These are phyloP conservation scores for Hanleya hanleyi DNA, from an alignment of 2,888 invertebrate species.

Conservation along the genomic window DNA sequence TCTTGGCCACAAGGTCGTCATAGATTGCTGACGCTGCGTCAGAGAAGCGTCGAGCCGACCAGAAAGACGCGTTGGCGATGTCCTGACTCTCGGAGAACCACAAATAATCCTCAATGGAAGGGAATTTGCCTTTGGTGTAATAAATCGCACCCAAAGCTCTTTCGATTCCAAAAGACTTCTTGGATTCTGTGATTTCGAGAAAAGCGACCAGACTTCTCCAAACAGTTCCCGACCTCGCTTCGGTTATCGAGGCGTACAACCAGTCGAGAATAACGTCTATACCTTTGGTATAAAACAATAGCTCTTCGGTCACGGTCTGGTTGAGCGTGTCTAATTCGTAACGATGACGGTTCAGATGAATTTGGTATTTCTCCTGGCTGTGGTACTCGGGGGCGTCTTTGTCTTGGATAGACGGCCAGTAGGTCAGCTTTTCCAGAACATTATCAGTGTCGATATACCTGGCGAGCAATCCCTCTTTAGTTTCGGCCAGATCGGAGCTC, in stretches of 20 bases:
- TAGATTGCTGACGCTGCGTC: slow-evolving; percentile 52
- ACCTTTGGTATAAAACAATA: slow-evolving; percentile 58
- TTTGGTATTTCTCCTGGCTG: slow-evolving; percentile 50
- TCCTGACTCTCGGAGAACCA: slow-evolving; percentile 58
- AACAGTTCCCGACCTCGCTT: slow-evolving; percentile 54
- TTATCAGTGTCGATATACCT: slow-evolving; percentile 60
- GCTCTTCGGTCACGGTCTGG: slow-evolving; percentile 49
- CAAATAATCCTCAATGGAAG: slow-evolving; percentile 54
- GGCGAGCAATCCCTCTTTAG: slow-evolving; percentile 52
- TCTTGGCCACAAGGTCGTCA: slow-evolving; percentile 32
- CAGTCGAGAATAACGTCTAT: slow-evolving; percentile 61
- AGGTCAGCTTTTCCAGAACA: slow-evolving; percentile 49
- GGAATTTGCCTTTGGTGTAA: slow-evolving; percentile 58
- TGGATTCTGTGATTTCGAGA: slow-evolving; percentile 59
- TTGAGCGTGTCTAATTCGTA: slow-evolving; percentile 43
- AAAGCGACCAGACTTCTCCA: slow-evolving; percentile 65
- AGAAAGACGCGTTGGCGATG: slow-evolving; percentile 57
- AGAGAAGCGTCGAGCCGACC: slow-evolving; percentile 57
- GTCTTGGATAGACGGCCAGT: slow-evolving; percentile 49
- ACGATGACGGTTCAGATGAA: slow-evolving; percentile 48
- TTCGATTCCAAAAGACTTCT: slow-evolving; percentile 62
- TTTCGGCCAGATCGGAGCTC: slow-evolving; percentile 56
- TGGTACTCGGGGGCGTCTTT: slow-evolving; percentile 46
- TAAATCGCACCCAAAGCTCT: slow-evolving; percentile 59
- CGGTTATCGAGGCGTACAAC: slow-evolving; percentile 72